These are phyloP conservation scores for Julus scandinavius DNA, from an alignment of 2,888 invertebrate species.

Conservation along the genomic window DNA sequence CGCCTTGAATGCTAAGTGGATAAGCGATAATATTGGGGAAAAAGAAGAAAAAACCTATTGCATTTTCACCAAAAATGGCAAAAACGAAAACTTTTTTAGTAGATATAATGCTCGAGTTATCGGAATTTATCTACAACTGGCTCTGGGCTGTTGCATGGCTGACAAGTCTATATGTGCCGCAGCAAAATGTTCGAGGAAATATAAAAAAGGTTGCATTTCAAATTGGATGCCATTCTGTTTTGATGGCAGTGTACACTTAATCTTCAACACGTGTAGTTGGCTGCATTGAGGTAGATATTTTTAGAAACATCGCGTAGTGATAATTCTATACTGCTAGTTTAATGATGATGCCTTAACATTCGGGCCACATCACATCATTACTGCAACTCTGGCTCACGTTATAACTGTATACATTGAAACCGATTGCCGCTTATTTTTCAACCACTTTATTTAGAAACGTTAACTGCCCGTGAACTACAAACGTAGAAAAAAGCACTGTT, in stretches of 20 bases:
- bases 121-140: not conserved
- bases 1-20: no score
- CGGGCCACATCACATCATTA: not conserved
- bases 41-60: not conserved
- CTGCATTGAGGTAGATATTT: not conserved
- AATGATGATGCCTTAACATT: not conserved
- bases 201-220: not conserved
- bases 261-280: slow-evolving; percentile 22
- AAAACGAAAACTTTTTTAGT: not conserved
- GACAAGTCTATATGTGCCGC: not conserved
- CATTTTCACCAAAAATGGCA: not conserved
- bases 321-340: not conserved
- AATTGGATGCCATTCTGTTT: not conserved
- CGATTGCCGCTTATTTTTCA: not conserved
- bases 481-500: not conserved
- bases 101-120: not conserved
- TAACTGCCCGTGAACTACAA: not conserved
- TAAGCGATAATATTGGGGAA: no score
- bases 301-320: not conserved
- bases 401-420: not conserved
- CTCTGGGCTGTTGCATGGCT: not conserved
- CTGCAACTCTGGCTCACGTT: not conserved
- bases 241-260: not conserved
- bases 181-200: not conserved
- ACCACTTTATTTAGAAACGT: not conserved